Percentiles rank a stretch among this genome's conserved stretches.
Conservation (phyloP, 2,113 vertebrate species). For the Mungos mungo region DNA sequence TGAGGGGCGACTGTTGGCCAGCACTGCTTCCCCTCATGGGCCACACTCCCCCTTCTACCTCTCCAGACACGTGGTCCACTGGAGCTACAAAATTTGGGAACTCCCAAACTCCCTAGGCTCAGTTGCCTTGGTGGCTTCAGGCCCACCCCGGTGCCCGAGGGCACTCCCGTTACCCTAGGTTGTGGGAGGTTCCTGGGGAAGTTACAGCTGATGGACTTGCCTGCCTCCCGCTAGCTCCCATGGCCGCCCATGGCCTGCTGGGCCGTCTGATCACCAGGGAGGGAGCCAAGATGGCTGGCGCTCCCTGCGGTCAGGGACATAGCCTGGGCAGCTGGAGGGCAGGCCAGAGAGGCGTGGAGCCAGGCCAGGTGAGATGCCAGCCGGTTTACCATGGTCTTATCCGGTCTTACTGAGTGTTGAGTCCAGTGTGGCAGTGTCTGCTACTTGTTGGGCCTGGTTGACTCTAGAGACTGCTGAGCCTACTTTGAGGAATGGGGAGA, state of each 20-base stretch:
- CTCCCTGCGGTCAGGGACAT: neutral
- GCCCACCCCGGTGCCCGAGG: neutral
- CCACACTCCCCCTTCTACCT: neutral
- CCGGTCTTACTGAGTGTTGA: neutral
- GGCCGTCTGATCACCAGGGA: neutral
- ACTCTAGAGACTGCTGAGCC: too few species aligned
- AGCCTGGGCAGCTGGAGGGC: neutral
- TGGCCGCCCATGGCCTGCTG: neutral
- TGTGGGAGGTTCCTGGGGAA: neutral
- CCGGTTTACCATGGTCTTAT: neutral
- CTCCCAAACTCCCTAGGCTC: neutral
- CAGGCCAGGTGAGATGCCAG: neutral
- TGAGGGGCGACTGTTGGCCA: neutral
- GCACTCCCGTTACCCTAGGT: neutral
- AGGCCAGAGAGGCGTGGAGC: neutral
- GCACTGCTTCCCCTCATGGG: neutral
- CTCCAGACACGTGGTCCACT: neutral
- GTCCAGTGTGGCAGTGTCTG: neutral
- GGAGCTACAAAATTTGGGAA: constrained; percentile 14
- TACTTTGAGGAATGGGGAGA: neutral
- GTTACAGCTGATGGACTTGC: neutral
- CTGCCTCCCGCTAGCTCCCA: neutral
- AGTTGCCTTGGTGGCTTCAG: neutral
- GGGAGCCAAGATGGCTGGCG: constrained; percentile 65
- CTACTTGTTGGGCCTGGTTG: neutral